A percentile compares a stretch with the other conserved stretches of the same genome.
Conservation (phyloP, 2,888 invertebrate genomes). For the Caenorhabditis panamensis region DNA sequence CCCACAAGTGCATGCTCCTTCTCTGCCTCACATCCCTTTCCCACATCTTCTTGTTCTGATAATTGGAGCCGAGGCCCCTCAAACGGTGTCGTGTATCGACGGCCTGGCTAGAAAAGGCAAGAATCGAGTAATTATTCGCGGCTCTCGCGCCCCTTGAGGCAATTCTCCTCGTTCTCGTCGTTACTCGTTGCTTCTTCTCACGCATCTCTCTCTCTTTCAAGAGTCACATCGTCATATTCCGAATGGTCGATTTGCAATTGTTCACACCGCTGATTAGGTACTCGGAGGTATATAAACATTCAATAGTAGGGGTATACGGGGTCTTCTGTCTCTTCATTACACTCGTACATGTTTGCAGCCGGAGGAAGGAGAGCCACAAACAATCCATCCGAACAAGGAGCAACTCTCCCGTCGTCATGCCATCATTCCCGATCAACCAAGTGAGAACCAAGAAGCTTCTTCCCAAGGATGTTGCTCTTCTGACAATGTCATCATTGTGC, state of each 20-base stretch:
- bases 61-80: slow-evolving; percentile 6
- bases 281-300: slow-evolving; percentile 53
- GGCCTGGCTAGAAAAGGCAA: neutral
- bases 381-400: slow-evolving; percentile 79
- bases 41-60: slow-evolving; percentile 21
- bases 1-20: slow-evolving; percentile 17
- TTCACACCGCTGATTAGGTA: slow-evolving; percentile 52
- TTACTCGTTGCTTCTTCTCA: neutral
- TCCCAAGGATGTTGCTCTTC: slow-evolving; percentile 69
- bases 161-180: neutral
- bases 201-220: slow-evolving; percentile 20
- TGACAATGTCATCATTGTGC: slow-evolving; percentile 81
- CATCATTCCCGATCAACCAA: slow-evolving; percentile 73
- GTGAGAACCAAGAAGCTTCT: slow-evolving; percentile 48
- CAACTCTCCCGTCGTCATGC: slow-evolving; percentile 79
- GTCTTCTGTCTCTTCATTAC: too few relatives aligned
- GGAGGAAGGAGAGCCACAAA: slow-evolving; percentile 75
- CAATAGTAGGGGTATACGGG: too few relatives aligned
- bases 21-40: neutral
- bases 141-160: slow-evolving; percentile 3
- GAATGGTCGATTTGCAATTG: slow-evolving; percentile 62
- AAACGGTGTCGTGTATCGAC: neutral
- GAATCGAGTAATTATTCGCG: slow-evolving; percentile 28
- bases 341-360: slow-evolving; percentile 53
- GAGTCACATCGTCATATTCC: slow-evolving; percentile 6